Evolutionary conservation across 2,797 vertebrate genomes (phyloP), one percentile per base, ranked within the genome.

Genomic region (Molossus molossus): DNA sequence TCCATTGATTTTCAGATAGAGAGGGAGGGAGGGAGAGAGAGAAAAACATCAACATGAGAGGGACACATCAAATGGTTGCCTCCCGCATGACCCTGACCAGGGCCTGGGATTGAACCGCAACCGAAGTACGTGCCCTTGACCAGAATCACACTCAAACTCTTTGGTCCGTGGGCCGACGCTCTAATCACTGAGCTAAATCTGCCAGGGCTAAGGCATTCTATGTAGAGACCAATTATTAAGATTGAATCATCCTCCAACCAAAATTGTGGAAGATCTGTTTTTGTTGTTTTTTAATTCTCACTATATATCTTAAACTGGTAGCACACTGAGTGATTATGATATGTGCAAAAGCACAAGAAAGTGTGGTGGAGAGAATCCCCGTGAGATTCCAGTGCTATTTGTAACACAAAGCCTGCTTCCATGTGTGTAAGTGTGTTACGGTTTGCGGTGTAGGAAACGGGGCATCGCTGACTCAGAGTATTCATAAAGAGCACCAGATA

Each of bases 221-320:
- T 57, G 27, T 81, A 77, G 62, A 97, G 64, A 90, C 62, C 90
- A 95, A 50, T 97, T 97, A 98, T 98, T 93, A 97, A 97, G 92
- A 53, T 69, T 62, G 27, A 62, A 14, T 84, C 77, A n/a, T 69
- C 7, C 29, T 6, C 5, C 45, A 50, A 55, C 33, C 40, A 45
- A 64, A 75, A 9, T 89, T 94, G 50, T 82, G 40, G 57, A 95
- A 45, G 0, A 91, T 87, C 97, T 7, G 5, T 90, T 96, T 97
- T 81, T 58, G 29, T 33, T 67, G 4, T 67, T 9, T 0, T 15
- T 70, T 95, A 96, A 88, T 90, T 57, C 27, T 40, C 11, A 80
- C 92, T 96, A 67, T 13, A 96, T 70, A 77, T 83, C 21, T 27
- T 91, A 45, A 86, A 58, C 53, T 85, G 81, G 82, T 67, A 95